These are phyloP conservation scores for Stegodyphus dumicola DNA, from an alignment of 1,140 invertebrate genomes.

Conservation along the genomic window DNA sequence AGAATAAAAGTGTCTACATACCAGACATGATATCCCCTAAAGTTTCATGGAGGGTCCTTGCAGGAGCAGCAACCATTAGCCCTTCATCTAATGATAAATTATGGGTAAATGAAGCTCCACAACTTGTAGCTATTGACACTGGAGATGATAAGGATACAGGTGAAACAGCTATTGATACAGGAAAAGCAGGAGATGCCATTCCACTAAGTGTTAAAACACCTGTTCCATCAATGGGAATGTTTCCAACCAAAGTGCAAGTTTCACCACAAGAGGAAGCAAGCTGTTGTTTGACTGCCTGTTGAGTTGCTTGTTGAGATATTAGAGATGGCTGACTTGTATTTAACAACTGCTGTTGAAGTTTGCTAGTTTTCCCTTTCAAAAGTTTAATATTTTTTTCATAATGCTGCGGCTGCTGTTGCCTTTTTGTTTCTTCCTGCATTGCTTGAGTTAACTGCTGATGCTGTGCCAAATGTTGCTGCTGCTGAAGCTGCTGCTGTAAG, in stretches of 20 bases:
- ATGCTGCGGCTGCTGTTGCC: constrained; percentile 27
- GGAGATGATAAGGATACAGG: constrained; percentile 39
- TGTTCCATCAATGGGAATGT: constrained; percentile 61
- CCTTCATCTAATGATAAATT: constrained; percentile 59
- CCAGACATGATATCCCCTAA: constrained; percentile 62
- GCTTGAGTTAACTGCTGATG: constrained; percentile 74
- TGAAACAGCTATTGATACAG: constrained; percentile 61
- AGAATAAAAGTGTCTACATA: not conserved
- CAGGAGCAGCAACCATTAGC: constrained; percentile 63
- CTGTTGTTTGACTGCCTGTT: constrained; percentile 41
- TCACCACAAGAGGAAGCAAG: constrained; percentile 53
- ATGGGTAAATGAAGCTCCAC: constrained; percentile 48
- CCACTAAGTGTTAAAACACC: constrained; percentile 58
- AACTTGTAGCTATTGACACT: constrained; percentile 33
- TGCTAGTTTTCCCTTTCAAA: constrained; percentile 30
- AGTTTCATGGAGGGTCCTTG: constrained; percentile 62
- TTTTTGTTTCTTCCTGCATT: constrained; percentile 66
- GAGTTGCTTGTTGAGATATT: constrained; percentile 62
- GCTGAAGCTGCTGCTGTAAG: constrained; percentile 64
- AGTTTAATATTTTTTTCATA: constrained; percentile 51
- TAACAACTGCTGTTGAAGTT: constrained; percentile 25
- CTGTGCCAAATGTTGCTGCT: constrained; percentile 63
- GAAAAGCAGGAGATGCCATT: constrained; percentile 59
- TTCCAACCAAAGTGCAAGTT: constrained; percentile 64
- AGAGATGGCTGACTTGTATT: constrained; percentile 58